These are phyloP conservation scores for Cenopis cana DNA, from an alignment of 2,888 invertebrate species.

Conservation along the genomic window DNA sequence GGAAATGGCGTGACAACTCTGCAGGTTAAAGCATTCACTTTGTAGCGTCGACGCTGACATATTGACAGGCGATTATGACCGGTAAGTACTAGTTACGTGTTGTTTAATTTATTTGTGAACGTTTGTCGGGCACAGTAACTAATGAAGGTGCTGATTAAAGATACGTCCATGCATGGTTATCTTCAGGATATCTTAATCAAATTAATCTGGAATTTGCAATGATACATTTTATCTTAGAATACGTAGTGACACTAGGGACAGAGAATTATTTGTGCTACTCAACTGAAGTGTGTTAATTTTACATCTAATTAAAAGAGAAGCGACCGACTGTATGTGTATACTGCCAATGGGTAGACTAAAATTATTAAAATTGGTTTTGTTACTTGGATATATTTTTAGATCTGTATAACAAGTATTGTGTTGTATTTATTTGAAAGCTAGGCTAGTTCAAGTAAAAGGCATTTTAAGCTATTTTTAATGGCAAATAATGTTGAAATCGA, in stretches of 20 bases:
- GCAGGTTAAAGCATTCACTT: constrained; percentile 64
- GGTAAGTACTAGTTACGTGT: constrained; percentile 60
- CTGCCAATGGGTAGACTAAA: background rate
- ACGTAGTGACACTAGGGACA: background rate
- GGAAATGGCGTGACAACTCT: constrained; percentile 66
- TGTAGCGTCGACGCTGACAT: constrained; percentile 62
- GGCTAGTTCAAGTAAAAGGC: no score
- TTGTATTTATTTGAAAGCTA: no score
- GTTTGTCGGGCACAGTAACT: constrained; percentile 55
- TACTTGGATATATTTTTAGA: no score
- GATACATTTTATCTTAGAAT: constrained; percentile 2
- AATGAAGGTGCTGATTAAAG: constrained; percentile 30
- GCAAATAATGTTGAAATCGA: background rate
- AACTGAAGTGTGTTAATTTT: background rate
- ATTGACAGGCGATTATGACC: constrained; percentile 73
- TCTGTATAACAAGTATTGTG: no score
- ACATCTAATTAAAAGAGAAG: background rate
- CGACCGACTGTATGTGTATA: background rate
- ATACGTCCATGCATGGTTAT: constrained; percentile 22
- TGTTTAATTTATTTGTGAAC: constrained; percentile 62
- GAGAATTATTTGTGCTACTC: background rate
- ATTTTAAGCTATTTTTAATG: background rate
- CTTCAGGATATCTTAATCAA: constrained; percentile 20
- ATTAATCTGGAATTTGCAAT: constrained; percentile 23
- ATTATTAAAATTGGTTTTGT: background rate